phyloP scores from a whole-genome alignment of 2,113 vertebrate genomes.

The Hydrolagus affinis region DNA sequence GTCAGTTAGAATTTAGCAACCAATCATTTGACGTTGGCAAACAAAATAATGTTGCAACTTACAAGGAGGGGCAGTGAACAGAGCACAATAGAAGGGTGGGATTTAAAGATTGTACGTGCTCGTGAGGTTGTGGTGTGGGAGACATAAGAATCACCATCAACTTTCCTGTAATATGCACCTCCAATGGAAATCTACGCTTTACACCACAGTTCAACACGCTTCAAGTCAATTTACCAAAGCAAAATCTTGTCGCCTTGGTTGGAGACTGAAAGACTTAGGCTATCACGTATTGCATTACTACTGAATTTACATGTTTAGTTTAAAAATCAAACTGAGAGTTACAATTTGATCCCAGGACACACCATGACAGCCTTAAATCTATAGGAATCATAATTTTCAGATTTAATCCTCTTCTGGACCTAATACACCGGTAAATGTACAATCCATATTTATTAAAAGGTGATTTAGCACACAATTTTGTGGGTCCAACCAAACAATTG shows the following conservation, averaged over 20 bases:
- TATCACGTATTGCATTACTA: neutral
- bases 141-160: too few species aligned
- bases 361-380: neutral
- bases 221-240: too few species aligned
- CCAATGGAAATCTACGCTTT: too few species aligned
- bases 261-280: neutral
- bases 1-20: neutral
- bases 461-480: neutral
- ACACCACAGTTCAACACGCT: too few species aligned
- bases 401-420: neutral
- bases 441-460: neutral
- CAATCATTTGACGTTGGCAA: neutral
- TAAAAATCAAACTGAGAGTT: too few species aligned
- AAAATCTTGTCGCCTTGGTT: neutral
- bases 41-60: neutral
- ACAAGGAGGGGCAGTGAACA: neutral
- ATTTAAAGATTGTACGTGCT: too few species aligned
- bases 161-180: too few species aligned
- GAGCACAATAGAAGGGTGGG: neutral
- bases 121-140: too few species aligned
- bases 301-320: neutral
- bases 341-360: too few species aligned
- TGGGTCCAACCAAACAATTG: constrained; percentile 11
- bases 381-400: neutral
- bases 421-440: neutral